A percentile compares a stretch with the other conserved stretches of the same genome.
Conservation (phyloP, 2,797 vertebrate genomes). For the Pteropus rufus region DNA sequence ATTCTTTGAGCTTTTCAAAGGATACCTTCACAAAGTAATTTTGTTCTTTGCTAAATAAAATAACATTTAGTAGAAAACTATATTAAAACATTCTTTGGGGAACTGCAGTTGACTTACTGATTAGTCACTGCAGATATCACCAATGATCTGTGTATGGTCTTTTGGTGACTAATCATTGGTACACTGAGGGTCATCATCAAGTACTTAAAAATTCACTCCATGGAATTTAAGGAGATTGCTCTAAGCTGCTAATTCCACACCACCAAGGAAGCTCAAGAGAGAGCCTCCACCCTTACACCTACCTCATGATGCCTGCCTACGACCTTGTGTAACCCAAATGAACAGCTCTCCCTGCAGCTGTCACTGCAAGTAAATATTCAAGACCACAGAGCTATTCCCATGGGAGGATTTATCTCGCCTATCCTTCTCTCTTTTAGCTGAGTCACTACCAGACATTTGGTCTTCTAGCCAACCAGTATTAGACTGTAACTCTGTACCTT, state of each 20-base stretch:
- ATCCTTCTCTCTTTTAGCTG: not conserved
- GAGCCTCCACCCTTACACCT: fast-evolving
- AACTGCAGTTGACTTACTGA: not conserved
- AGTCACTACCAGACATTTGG: not conserved
- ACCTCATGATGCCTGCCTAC: not conserved
- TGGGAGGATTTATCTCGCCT: not conserved
- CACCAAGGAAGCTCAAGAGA: not conserved
- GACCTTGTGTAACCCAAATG: not conserved
- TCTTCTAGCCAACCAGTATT: not conserved
- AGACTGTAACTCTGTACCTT: not conserved
- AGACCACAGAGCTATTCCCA: not conserved
- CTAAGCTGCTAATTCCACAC: not conserved
- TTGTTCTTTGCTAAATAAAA: not conserved
- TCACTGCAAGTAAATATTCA: not conserved
- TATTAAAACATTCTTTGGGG: not conserved
- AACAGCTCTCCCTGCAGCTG: not conserved
- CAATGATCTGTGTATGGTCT: not conserved
- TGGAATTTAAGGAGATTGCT: not conserved
- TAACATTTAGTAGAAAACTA: not conserved
- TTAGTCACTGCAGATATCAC: not conserved
- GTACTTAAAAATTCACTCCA: not conserved
- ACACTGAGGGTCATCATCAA: not conserved
- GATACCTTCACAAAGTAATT: not conserved
- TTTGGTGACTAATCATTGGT: not conserved
- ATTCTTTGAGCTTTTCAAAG: not conserved